Conservation (phyloP, 2,113 vertebrate species). For the Cephalopterus ornatus region DNA sequence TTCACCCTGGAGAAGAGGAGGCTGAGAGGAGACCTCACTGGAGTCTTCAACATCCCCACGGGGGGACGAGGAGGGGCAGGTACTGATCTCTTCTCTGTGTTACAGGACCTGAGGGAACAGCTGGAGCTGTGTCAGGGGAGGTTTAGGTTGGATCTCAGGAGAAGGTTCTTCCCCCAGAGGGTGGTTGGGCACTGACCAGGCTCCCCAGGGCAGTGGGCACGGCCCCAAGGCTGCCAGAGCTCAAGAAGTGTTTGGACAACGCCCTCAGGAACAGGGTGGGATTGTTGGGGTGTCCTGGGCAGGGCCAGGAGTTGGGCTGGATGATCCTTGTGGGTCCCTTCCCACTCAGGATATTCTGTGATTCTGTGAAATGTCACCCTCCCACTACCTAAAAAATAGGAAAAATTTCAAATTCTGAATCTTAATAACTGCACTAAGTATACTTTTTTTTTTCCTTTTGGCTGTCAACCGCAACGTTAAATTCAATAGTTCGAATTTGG, state of each 20-base stretch:
- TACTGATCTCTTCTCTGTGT: neutral
- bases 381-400: neutral
- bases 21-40: neutral
- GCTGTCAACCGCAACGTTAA: neutral
- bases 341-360: neutral
- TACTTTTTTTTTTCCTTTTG: neutral
- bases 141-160: accelerated
- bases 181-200: neutral
- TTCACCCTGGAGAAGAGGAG: neutral
- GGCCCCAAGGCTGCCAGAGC: neutral
- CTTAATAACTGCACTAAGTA: neutral
- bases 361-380: neutral
- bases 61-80: neutral
- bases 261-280: neutral
- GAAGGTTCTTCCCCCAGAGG: neutral
- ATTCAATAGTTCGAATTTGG: neutral
- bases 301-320: neutral
- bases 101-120: neutral
- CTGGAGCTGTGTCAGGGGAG: neutral
- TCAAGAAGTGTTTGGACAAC: neutral
- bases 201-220: neutral
- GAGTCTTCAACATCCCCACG: neutral
- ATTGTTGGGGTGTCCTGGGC: neutral
- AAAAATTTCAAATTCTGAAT: neutral
- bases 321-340: neutral